Conservation (phyloP, 1,140 invertebrate species). For the Papilio machaon region DNA sequence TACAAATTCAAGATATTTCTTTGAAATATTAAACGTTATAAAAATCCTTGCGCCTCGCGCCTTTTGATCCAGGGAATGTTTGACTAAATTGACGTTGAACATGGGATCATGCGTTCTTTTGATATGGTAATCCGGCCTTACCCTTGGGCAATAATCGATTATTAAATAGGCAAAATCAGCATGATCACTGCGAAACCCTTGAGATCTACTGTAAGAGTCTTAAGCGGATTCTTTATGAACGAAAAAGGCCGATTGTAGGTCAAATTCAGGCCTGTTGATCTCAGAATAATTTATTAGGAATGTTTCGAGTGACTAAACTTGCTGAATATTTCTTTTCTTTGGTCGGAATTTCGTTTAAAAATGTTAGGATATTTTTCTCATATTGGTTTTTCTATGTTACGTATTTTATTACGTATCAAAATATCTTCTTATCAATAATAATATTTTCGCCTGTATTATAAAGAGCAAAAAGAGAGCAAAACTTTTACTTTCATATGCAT, state of each 20-base stretch:
- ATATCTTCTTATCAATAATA: not conserved
- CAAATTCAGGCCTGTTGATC: slow-evolving; percentile 42
- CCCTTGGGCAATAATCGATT: slow-evolving; percentile 73
- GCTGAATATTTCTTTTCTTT: slow-evolving; percentile 10
- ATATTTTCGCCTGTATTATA: no score
- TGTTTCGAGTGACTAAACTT: slow-evolving; percentile 30
- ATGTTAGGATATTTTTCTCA: not conserved
- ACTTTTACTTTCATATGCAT: no score
- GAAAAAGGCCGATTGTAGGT: slow-evolving; percentile 53
- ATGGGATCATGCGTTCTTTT: slow-evolving; percentile 73
- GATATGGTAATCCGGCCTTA: slow-evolving; percentile 72
- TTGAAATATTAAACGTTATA: slow-evolving; percentile 53
- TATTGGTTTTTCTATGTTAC: not conserved
- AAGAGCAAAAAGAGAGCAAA: not conserved
- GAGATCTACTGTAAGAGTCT: slow-evolving; percentile 54
- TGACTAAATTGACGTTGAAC: slow-evolving; percentile 70
- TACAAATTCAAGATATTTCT: not conserved
- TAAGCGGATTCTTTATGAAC: slow-evolving; percentile 61
- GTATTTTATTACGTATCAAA: slow-evolving; percentile 6
- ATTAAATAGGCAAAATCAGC: slow-evolving; percentile 72
- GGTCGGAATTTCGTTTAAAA: not conserved
- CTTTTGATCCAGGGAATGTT: slow-evolving; percentile 60
- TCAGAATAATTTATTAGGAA: slow-evolving; percentile 39
- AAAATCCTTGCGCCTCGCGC: slow-evolving; percentile 54
- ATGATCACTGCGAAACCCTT: slow-evolving; percentile 58